Conservation (phyloP, 2,888 invertebrate species). For the Netelia fuscicornis region DNA sequence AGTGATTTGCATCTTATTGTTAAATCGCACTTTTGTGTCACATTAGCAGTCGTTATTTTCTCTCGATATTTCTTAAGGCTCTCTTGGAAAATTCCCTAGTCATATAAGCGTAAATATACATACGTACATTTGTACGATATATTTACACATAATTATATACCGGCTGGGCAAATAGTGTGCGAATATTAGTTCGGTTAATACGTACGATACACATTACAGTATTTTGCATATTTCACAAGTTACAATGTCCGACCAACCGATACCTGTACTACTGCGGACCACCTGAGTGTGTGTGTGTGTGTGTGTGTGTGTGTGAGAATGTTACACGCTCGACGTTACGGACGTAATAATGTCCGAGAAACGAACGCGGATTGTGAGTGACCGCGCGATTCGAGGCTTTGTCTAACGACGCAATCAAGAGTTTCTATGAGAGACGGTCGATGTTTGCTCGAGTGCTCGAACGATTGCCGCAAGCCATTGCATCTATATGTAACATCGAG, state of each 20-base stretch:
- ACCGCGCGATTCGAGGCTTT: slow-evolving; percentile 49
- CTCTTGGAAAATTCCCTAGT: neutral
- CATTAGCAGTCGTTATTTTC: no score
- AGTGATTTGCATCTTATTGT: no score
- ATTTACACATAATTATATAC: no score
- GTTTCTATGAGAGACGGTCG: slow-evolving; percentile 21
- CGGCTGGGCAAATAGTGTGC: no score
- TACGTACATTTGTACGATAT: neutral
- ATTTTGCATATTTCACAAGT: neutral
- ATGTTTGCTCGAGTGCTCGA: slow-evolving; percentile 29
- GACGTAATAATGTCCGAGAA: slow-evolving; percentile 41
- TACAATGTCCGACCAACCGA: slow-evolving; percentile 8
- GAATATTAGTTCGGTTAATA: neutral
- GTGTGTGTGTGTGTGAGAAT: neutral
- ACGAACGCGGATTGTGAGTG: slow-evolving; percentile 36
- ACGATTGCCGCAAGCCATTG: slow-evolving; percentile 51
- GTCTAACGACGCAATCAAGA: slow-evolving; percentile 49
- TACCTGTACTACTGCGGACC: slow-evolving; percentile 4
- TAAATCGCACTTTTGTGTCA: no score
- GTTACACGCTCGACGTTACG: slow-evolving; percentile 31
- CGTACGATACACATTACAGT: slow-evolving; percentile 9
- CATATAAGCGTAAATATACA: neutral
- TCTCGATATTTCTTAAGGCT: no score
- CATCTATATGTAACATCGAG: slow-evolving; percentile 21
- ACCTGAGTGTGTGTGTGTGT: neutral